Evolutionary conservation across 2,888 invertebrate species (phyloP), one percentile per base, ranked within the genome.

Genomic region (Chelonus formosanus): DNA sequence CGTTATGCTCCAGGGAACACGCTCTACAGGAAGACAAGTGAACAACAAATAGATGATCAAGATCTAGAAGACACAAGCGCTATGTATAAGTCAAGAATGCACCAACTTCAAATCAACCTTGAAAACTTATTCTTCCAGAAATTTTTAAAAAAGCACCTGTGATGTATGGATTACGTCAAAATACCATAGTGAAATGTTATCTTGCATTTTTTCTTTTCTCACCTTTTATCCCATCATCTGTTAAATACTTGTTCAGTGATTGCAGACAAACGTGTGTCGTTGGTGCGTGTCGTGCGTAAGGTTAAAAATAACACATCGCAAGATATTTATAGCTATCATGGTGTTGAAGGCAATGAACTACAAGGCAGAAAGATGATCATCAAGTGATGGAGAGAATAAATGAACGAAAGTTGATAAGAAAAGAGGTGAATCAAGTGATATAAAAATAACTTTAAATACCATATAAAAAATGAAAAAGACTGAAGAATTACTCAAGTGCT

Each of bases 1-100:
- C 79, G 81, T 81, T 79, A 81, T 80, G 82, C 80, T 80, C 77
- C 79, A 76, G 75, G 77, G 80, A 79, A 71, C 78, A 78, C 73
- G 45, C 48, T 58, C 70, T 65, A 69, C 66, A 64, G 71, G 70
- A 72, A 68, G 65, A 69, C 67, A 70, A 67, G 50, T 47, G 64
- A 61, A 67, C 20, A 62, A 44, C 56, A 67, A 53, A 59, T 59
- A 66, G 66, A 70, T 73, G 40, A 44, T 43, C 40, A 47, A 52
- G n/a, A 10, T 8, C 52, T 31, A 8, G 34, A 52, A 34, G 52
- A 52, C 52, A 52, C 31, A 52, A 31, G 3, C 5, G 31, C 4
- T n/a, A 48, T 5, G n/a, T 48, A 48, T 52, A 7, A 31, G 3
- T 8, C 8, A 1, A 52, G 34, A 8, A 52, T 32, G 6, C 34